A percentile compares a stretch with the other conserved stretches of the same genome.
Evolutionary conservation across 2,797 vertebrate species (phyloP).

Genomic region (Artibeus lituratus): DNA sequence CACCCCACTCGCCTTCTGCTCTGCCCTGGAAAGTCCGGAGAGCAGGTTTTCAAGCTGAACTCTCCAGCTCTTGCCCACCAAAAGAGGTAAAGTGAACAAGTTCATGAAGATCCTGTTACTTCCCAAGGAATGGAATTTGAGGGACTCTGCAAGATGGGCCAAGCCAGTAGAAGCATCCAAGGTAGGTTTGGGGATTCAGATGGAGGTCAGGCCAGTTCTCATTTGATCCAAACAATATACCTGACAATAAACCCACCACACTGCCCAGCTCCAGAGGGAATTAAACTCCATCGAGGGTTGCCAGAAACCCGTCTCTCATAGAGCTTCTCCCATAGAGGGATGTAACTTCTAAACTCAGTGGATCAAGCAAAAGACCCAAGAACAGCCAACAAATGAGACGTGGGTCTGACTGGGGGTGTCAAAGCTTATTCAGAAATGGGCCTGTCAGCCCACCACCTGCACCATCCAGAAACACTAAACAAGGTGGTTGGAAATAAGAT

Average conservation of each 20-base stretch:
- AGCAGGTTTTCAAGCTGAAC: not conserved
- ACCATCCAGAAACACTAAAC: constrained; percentile 60
- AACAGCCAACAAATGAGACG: constrained; percentile 70
- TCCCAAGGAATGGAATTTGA: not conserved
- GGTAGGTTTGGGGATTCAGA: not conserved
- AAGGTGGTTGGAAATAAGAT: constrained; percentile 67
- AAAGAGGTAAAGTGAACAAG: not conserved
- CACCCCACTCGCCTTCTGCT: not conserved
- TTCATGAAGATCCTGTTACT: not conserved
- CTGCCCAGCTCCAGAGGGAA: not conserved
- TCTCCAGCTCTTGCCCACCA: not conserved
- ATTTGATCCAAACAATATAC: constrained; percentile 3
- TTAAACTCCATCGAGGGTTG: not conserved
- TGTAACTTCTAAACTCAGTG: constrained; percentile 69
- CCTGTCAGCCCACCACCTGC: not conserved
- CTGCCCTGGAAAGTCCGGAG: not conserved
- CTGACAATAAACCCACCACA: not conserved
- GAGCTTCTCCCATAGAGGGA: constrained; percentile 60
- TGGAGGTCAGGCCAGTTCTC: constrained; percentile 7
- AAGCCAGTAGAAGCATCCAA: not conserved
- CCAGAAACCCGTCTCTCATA: constrained; percentile 63
- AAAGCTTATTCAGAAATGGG: constrained; percentile 56
- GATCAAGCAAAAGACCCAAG: constrained; percentile 61
- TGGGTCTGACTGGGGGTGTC: constrained; percentile 56
- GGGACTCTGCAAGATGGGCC: not conserved